A percentile compares a stretch with the other conserved stretches of the same genome.
Conservation (phyloP, 2,113 vertebrate species). For the Puntigrus tetrazona region DNA sequence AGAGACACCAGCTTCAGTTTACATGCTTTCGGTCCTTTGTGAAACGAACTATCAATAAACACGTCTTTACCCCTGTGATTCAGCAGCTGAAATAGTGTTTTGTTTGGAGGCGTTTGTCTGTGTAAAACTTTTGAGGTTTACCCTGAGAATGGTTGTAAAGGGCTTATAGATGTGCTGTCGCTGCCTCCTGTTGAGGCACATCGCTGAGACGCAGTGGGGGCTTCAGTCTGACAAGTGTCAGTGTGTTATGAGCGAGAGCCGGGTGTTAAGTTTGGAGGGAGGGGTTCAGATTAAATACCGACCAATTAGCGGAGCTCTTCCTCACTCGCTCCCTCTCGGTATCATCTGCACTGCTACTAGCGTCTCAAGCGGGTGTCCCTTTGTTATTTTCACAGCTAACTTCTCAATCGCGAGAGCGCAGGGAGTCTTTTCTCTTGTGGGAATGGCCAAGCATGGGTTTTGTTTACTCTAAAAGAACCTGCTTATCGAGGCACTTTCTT, state of each 20-base stretch:
- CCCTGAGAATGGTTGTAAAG: neutral
- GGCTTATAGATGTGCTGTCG: constrained; percentile 17
- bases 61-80: neutral
- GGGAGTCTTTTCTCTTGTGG: constrained; percentile 8
- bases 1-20: neutral
- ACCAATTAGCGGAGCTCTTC: constrained; percentile 47
- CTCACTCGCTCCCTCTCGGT: constrained; percentile 27
- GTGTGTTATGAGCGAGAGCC: constrained; percentile 1
- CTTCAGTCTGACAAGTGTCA: constrained; percentile 4
- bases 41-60: neutral
- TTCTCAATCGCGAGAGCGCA: constrained; percentile 10
- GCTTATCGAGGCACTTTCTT: neutral
- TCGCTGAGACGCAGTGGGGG: constrained; percentile 15
- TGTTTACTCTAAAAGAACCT: constrained; percentile 1
- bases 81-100: constrained; percentile 11
- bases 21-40: neutral
- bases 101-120: neutral
- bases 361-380: constrained; percentile 48
- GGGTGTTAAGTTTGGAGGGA: constrained; percentile 6
- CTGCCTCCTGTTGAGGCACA: constrained; percentile 24
- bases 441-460: neutral
- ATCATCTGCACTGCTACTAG: constrained; percentile 48
- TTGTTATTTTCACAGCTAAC: constrained; percentile 39
- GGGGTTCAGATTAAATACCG: neutral
- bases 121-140: constrained; percentile 14